Conservation (phyloP, 2,797 vertebrate genomes). For the Channallabes apus region DNA sequence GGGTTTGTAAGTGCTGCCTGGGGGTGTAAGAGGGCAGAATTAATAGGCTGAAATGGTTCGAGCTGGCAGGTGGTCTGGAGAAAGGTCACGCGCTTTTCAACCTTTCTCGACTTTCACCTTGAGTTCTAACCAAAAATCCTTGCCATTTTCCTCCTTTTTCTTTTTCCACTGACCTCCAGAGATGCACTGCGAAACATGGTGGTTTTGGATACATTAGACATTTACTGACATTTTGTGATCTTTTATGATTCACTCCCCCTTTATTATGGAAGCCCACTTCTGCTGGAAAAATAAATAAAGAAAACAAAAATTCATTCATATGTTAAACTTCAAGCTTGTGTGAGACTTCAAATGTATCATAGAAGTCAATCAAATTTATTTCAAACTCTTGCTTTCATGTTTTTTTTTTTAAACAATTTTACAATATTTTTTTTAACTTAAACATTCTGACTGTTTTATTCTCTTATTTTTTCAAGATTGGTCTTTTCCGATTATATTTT, state of each 20-base stretch:
- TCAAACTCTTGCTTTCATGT: too few species aligned
- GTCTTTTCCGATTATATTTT: too few species aligned
- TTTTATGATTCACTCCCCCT: background rate
- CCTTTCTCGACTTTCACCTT: slow-evolving; percentile 51
- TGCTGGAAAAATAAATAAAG: background rate
- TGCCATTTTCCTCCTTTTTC: slow-evolving; percentile 24
- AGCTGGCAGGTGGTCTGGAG: slow-evolving; percentile 70
- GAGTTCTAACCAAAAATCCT: slow-evolving; percentile 40
- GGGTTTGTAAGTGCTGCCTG: slow-evolving; percentile 24
- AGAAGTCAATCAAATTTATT: too few species aligned
- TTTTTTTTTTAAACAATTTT: too few species aligned
- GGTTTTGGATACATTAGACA: too few species aligned
- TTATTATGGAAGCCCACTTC: background rate
- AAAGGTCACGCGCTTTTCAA: slow-evolving; percentile 63
- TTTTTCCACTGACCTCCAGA: background rate
- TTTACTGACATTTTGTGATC: background rate
- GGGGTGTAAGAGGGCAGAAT: slow-evolving; percentile 70
- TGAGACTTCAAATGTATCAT: too few species aligned
- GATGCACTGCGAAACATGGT: background rate
- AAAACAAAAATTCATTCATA: too few species aligned
- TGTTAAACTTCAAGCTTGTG: too few species aligned
- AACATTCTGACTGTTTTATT: too few species aligned
- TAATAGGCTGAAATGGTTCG: slow-evolving; percentile 73
- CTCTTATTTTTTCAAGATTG: too few species aligned
- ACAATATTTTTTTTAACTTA: too few species aligned